Base-by-base conservation (phyloP, 2,113 vertebrate genomes). In the Chaenogobius annularis region DNA sequence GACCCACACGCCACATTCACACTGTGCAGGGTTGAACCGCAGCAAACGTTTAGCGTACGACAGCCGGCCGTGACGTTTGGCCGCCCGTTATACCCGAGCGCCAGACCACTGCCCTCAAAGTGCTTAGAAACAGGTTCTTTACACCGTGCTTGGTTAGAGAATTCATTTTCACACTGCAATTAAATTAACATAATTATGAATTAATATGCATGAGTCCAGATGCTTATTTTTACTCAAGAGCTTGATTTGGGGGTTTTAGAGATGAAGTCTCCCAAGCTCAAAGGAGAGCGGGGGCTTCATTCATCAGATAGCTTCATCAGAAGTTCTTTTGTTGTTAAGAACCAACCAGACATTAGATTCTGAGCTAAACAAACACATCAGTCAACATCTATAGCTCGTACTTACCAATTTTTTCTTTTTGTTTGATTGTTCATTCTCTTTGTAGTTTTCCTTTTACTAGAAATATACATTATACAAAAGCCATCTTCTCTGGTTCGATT, bases 171-270 rank as follows among this genome's bases (percentile, higher is more conserved):
- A 26, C 12, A 58, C 13, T 78, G 87, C 78, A 85, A 88, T 90
- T 56, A 89, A 81, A 91, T 93, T 90, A 91, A 77, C 91, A 93
- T 93, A 93, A 93, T 92, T 88, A 91, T 92, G 92, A 86, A 93
- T 93, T 90, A 93, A 92, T 93, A 92, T 93, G 91, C 72, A 94
- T 88, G 40, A 68, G 15, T 61, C 81, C 92, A 92, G 92, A 92
- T 93, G 91, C 72, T 78, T 71, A 80, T 80, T 77, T 89, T 82
- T 85, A 73, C 88, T 86, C 83, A 87, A 85, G 82, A 86, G 75
- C 77, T 85, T 75, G 80, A 78, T 88, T 69, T 75, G 86, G 83
- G 81, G 81, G 86, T 83, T 66, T 66, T 44, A 52, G 50, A 54
- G 59, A 73, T 76, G 62, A 74, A 35, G 68, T 67, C 68, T 70